Conservation (phyloP, 2,888 invertebrate species). For the Neocrepidodera transversa region DNA sequence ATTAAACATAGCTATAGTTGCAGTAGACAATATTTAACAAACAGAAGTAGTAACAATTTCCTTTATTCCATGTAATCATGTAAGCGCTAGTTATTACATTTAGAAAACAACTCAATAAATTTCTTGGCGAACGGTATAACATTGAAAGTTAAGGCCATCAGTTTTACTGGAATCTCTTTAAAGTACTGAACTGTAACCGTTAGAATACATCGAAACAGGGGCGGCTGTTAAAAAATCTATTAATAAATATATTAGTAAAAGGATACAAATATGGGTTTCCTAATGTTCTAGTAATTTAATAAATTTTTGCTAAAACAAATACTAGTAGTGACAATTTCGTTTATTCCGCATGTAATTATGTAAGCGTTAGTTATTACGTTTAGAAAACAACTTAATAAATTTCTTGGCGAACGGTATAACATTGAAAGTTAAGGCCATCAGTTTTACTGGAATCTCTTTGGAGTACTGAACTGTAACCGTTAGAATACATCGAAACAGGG, state of each 20-base stretch:
- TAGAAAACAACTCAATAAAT: slow-evolving; percentile 8
- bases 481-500: not conserved
- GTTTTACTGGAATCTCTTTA: slow-evolving; percentile 8
- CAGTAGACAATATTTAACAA: too few relatives aligned
- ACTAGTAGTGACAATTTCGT: too few relatives aligned
- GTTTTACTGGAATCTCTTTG: slow-evolving; percentile 7
- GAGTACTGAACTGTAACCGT: not conserved
- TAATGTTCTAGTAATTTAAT: too few relatives aligned
- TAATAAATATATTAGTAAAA: too few relatives aligned
- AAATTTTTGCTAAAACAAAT: too few relatives aligned
- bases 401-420: slow-evolving; percentile 12
- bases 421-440: slow-evolving; percentile 10
- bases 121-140: slow-evolving; percentile 12
- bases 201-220: not conserved
- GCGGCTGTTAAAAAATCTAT: too few relatives aligned
- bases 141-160: slow-evolving; percentile 10
- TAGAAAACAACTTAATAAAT: slow-evolving; percentile 8
- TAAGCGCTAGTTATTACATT: not conserved
- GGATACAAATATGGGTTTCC: too few relatives aligned
- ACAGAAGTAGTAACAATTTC: not conserved
- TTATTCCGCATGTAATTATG: too few relatives aligned
- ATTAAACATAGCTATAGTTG: too few relatives aligned
- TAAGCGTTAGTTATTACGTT: slow-evolving; percentile 5
- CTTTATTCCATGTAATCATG: not conserved
- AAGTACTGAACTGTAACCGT: not conserved